phyloP scores from a whole-genome alignment of 2,113 vertebrate genomes.

The Megaceryle torquata region DNA sequence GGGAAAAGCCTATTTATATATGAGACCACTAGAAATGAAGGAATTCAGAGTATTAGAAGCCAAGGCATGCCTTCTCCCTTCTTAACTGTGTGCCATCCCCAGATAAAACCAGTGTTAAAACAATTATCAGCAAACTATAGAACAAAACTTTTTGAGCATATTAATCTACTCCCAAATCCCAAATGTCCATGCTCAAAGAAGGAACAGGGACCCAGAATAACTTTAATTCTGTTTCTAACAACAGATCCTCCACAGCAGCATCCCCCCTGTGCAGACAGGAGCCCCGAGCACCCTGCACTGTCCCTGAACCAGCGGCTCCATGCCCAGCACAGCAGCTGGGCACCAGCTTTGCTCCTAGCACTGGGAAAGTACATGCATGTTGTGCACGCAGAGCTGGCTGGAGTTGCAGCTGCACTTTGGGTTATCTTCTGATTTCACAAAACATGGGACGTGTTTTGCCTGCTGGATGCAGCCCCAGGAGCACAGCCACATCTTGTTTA shows the following conservation, averaged over 20 bases:
- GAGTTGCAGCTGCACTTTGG: background rate
- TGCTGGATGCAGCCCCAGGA: background rate
- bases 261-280: fast-evolving
- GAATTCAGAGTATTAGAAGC: background rate
- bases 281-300: fast-evolving
- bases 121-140: background rate
- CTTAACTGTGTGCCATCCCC: background rate
- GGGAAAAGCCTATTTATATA: background rate
- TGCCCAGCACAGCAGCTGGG: background rate
- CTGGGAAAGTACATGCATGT: background rate
- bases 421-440: background rate
- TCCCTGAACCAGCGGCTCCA: fast-evolving
- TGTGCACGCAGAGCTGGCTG: background rate
- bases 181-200: background rate
- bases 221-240: background rate
- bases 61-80: background rate
- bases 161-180: background rate
- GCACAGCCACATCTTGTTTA: fast-evolving
- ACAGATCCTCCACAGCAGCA: fast-evolving
- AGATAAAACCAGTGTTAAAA: background rate
- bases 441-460: background rate
- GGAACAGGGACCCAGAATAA: background rate
- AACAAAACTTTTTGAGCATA: background rate
- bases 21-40: background rate
- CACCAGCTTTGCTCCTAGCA: background rate